Conservation (phyloP, 2,888 invertebrate species). For the Cryptophagus acutangulus region DNA sequence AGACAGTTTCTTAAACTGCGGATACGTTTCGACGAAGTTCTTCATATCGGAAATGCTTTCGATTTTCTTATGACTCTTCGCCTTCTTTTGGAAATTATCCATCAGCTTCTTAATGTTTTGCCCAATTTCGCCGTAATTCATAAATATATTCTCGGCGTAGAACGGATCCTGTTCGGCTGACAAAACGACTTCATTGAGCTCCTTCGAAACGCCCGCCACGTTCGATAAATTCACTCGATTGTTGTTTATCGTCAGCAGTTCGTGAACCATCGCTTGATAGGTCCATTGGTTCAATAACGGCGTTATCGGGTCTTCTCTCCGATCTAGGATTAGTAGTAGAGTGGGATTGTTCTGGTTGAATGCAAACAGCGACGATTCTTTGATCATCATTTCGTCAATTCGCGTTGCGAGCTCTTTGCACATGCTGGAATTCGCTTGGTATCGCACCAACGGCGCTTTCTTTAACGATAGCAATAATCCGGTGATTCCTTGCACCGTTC, state of each 20-base stretch:
- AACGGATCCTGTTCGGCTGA: conserved; percentile 96
- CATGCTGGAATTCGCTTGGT: conserved; percentile 79
- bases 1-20: conserved; percentile 94
- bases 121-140: conserved; percentile 98
- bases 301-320: conserved; percentile 92
- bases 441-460: conserved; percentile 83
- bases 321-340: conserved; percentile 82
- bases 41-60: conserved; percentile 99
- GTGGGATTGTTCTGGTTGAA: conserved; percentile 75
- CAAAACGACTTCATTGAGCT: conserved; percentile 87
- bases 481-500: conserved; percentile 80
- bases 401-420: conserved; percentile 81
- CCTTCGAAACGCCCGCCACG: conserved; percentile 79
- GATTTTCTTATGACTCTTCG: conserved; percentile 93
- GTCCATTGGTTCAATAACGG: conserved; percentile 97
- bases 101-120: conserved; percentile 93
- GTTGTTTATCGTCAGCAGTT: conserved; percentile 86
- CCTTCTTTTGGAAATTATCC: conserved; percentile 89
- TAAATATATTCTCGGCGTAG: conserved; percentile 89
- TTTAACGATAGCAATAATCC: conserved; percentile 85
- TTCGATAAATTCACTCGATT: conserved; percentile 88
- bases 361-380: conserved; percentile 85
- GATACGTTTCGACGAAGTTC: conserved; percentile 95
- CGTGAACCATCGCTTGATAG: conserved; percentile 99
- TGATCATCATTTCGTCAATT: conserved; percentile 76